Base-by-base conservation (phyloP, 2,888 invertebrate genomes). In the Hirtodrosophila alboralis region DNA sequence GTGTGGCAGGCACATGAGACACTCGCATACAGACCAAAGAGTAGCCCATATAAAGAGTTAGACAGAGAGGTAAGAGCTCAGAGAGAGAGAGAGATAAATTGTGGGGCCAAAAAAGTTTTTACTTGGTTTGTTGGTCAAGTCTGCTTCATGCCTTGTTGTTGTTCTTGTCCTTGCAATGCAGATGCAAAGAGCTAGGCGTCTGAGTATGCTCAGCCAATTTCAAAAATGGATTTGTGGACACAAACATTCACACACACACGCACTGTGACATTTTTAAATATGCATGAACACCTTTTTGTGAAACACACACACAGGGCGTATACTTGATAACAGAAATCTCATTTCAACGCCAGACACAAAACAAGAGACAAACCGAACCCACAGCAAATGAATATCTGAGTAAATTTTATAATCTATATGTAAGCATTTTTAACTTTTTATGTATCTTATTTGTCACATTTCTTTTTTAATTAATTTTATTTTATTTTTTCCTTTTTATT, bases 261-360 rank as follows among this genome's bases (percentile, higher is more conserved):
- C n/a, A 45, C 4, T 28, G 54, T 38, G 16, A 63, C 62, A 48
- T 72, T 75, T 83, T 79, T 70, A 84, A 79, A 85, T 85, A 80
- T 85, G 84, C 80, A 80, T 84, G 67, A 73, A 62, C 73, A 83
- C 84, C 80, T 79, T 78, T 75, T 62, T 44, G 34, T 14, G 38
- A n/a, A n/a, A n/a, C n/a, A n/a, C 14, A 33, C 52, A 49, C 28
- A 66, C 69, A 73, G 26, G 74, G 62, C 62, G 66, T 38, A 74
- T 73, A 70, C 75, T 77, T 81, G 78, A 84, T 77, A 74, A 58
- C 71, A 41, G 30, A 81, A 77, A 81, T 66, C 63, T 74, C 67
- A 59, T 63, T 74, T 75, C 59, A 67, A 62, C 77, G 34, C 51
- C 36, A 44, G 38, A 34, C 34, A 14, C 28, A 63, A 52, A 58